Conservation (phyloP, 2,888 invertebrate genomes). For the Choristoneura rosaceana region DNA sequence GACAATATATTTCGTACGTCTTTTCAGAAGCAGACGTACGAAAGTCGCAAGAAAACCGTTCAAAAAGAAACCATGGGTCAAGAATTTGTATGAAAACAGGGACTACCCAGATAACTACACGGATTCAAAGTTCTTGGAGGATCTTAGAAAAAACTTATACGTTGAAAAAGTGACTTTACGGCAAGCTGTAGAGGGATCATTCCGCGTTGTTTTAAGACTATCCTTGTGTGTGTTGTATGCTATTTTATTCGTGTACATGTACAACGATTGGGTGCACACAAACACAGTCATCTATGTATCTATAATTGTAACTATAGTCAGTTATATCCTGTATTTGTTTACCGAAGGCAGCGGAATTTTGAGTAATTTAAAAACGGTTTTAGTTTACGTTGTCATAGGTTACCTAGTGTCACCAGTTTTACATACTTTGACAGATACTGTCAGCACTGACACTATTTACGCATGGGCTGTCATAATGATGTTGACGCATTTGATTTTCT, state of each 20-base stretch:
- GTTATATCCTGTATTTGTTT: slow-evolving; percentile 87
- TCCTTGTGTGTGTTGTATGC: slow-evolving; percentile 91
- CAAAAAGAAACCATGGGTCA: slow-evolving; percentile 89
- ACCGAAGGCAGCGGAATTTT: slow-evolving; percentile 60
- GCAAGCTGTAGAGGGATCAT: slow-evolving; percentile 91
- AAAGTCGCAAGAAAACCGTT: slow-evolving; percentile 58
- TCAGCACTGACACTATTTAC: slow-evolving; percentile 99
- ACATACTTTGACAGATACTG: slow-evolving; percentile 97
- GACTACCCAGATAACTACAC: slow-evolving; percentile 97
- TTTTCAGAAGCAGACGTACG: slow-evolving; percentile 74
- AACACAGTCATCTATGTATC: slow-evolving; percentile 86
- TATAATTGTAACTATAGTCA: slow-evolving; percentile 82
- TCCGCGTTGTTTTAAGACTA: slow-evolving; percentile 92
- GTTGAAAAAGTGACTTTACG: slow-evolving; percentile 89
- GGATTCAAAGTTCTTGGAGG: slow-evolving; percentile 93
- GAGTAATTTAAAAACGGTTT: slow-evolving; percentile 90
- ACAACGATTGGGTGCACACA: slow-evolving; percentile 88
- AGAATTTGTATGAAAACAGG: slow-evolving; percentile 95
- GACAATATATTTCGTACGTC: slow-evolving; percentile 47
- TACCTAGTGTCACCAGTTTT: slow-evolving; percentile 96
- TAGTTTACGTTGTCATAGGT: slow-evolving; percentile 94
- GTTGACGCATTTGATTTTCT: slow-evolving; percentile 94
- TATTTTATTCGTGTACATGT: slow-evolving; percentile 89
- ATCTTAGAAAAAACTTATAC: slow-evolving; percentile 93
- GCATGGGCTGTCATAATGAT: slow-evolving; percentile 96